Conservation (phyloP, 2,113 vertebrate genomes). For the Epinephelus fuscoguttatus region DNA sequence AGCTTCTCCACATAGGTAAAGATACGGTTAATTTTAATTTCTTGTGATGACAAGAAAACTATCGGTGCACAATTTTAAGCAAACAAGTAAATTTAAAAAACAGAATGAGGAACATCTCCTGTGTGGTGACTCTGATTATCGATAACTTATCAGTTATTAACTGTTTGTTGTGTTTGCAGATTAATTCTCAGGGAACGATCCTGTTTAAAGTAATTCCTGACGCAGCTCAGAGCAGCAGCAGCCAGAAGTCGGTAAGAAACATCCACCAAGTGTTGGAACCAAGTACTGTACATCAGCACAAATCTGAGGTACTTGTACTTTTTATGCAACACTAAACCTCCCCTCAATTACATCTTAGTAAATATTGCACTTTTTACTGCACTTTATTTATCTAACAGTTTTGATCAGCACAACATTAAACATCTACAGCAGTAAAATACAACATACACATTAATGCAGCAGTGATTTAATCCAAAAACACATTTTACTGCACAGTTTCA, state of each 20-base stretch:
- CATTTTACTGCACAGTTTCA: too few relatives aligned
- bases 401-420: too few relatives aligned
- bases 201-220: constrained; percentile 94
- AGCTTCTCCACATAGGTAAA: neutral
- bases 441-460: too few relatives aligned
- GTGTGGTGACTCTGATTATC: neutral
- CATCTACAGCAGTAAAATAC: too few relatives aligned
- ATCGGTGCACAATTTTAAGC: neutral
- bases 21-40: neutral
- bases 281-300: too few relatives aligned
- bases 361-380: too few relatives aligned
- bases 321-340: too few relatives aligned
- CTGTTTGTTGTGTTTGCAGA: constrained; percentile 73
- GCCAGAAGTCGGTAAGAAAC: constrained; percentile 85
- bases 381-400: too few relatives aligned
- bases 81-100: neutral
- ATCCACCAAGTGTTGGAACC: too few relatives aligned
- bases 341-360: too few relatives aligned
- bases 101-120: neutral
- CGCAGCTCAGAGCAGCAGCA: constrained; percentile 84
- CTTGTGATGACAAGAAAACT: neutral
- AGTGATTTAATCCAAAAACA: too few relatives aligned
- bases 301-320: too few relatives aligned
- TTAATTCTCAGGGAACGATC: constrained; percentile 89
- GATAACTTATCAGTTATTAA: neutral